Percentiles rank a stretch among this genome's conserved stretches.
Evolutionary conservation across 2,113 vertebrate genomes (phyloP).

Genomic region (Corythornis vintsioides): DNA sequence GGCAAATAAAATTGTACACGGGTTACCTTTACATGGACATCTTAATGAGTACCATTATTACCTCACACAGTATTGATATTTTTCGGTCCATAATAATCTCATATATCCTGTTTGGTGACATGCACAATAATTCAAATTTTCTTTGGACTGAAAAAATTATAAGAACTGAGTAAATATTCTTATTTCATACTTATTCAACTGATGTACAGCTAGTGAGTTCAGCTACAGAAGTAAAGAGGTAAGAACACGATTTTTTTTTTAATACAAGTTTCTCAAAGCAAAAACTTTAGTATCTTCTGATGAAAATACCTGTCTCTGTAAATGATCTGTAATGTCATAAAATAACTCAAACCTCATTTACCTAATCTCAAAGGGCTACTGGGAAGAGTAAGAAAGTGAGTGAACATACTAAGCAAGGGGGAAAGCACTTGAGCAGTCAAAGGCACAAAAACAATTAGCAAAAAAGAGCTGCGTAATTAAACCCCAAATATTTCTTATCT

Average conservation of each 20-base stretch:
- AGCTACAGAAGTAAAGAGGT: background rate
- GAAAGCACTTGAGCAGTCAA: background rate
- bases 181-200: background rate
- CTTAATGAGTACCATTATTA: conserved; percentile 4
- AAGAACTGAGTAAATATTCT: background rate
- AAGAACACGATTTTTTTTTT: background rate
- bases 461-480: background rate
- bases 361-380: background rate
- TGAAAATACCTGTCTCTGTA: background rate
- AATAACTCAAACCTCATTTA: background rate
- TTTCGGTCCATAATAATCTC: background rate
- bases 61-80: background rate
- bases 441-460: background rate
- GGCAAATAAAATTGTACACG: background rate
- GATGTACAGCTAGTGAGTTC: background rate
- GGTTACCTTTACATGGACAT: background rate
- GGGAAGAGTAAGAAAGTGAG: background rate
- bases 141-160: background rate
- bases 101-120: background rate
- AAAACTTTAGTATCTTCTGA: background rate
- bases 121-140: background rate
- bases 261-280: background rate
- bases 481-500: background rate
- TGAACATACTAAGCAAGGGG: background rate
- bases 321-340: background rate